These are phyloP conservation scores for Mythimna impura DNA, from an alignment of 2,888 invertebrate species.

Conservation along the genomic window DNA sequence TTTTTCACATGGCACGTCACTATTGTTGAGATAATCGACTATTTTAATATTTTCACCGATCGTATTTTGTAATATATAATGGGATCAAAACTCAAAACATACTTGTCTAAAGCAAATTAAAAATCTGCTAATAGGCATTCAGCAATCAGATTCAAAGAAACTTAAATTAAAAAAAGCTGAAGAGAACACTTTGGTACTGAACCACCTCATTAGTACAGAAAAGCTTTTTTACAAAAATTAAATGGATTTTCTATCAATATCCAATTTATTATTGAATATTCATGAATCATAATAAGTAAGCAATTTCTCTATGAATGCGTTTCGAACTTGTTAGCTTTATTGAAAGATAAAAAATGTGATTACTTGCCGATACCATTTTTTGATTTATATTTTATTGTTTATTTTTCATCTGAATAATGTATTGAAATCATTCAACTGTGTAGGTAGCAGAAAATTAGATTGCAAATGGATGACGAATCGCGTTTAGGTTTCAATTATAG, in stretches of 20 bases:
- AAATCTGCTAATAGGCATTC: conserved; percentile 20
- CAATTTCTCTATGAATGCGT: conserved; percentile 69
- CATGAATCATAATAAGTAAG: conserved; percentile 74
- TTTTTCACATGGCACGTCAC: conserved; percentile 2
- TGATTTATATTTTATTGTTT: conserved; percentile 62
- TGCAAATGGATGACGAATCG: conserved; percentile 44
- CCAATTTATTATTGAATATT: conserved; percentile 70
- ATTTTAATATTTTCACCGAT: conserved; percentile 1
- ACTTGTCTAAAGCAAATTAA: neutral
- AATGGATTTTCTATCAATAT: conserved; percentile 65
- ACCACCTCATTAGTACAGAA: conserved; percentile 52
- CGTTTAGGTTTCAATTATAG: conserved; percentile 21
- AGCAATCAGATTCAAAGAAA: conserved; percentile 6
- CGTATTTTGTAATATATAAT: neutral
- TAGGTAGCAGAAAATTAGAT: conserved; percentile 47
- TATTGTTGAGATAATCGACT: conserved; percentile 1
- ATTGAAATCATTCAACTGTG: conserved; percentile 50
- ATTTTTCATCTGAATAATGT: conserved; percentile 59
- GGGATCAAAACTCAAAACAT: neutral
- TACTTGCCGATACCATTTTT: conserved; percentile 56
- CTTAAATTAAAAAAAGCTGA: conserved; percentile 8
- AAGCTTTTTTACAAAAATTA: conserved; percentile 38
- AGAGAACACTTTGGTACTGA: conserved; percentile 15
- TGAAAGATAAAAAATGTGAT: conserved; percentile 64
- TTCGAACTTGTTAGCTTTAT: conserved; percentile 60